phyloP scores from a whole-genome alignment of 2,888 invertebrate genomes.

The Morpho helenor region DNA sequence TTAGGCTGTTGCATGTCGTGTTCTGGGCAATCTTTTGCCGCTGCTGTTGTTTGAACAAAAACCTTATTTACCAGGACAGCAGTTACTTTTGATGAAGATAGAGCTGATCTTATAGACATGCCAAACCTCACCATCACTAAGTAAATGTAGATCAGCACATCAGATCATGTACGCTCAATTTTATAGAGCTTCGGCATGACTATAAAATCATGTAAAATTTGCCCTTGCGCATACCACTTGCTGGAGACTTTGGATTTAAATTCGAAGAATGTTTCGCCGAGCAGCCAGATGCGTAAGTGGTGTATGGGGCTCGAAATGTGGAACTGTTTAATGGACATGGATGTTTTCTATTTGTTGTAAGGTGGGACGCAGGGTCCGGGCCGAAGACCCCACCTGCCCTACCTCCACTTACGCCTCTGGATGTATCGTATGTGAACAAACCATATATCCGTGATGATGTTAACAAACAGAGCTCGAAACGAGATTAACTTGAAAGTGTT shows the following conservation, averaged over 20 bases:
- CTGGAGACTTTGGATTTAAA: constrained; percentile 25
- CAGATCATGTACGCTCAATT: background rate
- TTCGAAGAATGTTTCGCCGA: constrained; percentile 37
- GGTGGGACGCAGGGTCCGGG: constrained; percentile 78
- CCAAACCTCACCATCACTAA: background rate
- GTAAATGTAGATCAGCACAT: background rate
- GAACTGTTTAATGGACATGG: constrained; percentile 63
- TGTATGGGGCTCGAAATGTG: constrained; percentile 64
- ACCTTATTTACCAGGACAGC: constrained; percentile 24
- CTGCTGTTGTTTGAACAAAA: constrained; percentile 29
- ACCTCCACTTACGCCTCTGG: constrained; percentile 80
- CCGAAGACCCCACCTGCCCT: constrained; percentile 78
- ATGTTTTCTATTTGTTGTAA: constrained; percentile 75
- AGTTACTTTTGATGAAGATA: constrained; percentile 7
- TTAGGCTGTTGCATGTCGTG: constrained; percentile 47
- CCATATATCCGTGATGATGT: constrained; percentile 41
- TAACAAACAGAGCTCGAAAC: constrained; percentile 48
- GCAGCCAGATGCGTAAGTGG: constrained; percentile 76
- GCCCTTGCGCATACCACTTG: constrained; percentile 15
- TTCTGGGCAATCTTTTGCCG: constrained; percentile 33
- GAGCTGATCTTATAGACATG: constrained; percentile 28
- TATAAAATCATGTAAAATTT: constrained; percentile 24
- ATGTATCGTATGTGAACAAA: constrained; percentile 76
- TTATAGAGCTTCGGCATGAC: constrained; percentile 12
- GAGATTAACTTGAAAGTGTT: constrained; percentile 20